Base-by-base conservation (phyloP, 1,140 invertebrate species). In the Ceratina australensis region DNA sequence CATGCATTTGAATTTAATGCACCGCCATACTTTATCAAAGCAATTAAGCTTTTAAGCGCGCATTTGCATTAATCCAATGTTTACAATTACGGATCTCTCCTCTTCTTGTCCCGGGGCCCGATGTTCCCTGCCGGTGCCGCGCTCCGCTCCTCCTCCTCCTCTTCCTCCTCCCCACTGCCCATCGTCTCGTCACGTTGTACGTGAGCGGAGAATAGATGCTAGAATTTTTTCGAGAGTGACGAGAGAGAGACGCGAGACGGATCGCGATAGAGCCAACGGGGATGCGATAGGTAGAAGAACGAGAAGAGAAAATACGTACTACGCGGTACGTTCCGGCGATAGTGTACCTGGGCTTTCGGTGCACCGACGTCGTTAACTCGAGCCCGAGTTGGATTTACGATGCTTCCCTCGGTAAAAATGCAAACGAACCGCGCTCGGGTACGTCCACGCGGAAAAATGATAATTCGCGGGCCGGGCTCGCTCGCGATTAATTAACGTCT, bases 41-140 rank as follows among this genome's bases (percentile, higher is more conserved):
- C 91, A 92, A 93, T 93, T 93, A 93, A 93, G 91, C 92, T 93
- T 92, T 93, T 93, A 93, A 92, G 91, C 90, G 87, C 83, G 88
- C 90, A 93, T 93, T 93, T 93, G 91, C 92, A 93, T 93, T 93
- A 93, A 93, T 93, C 91, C 92, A 92, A 92, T 92, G 92, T 93
- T 93, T 93, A 92, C 91, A 93, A 93, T 93, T 92, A 92, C 89
- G 66, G 80, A 67, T 74, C 80, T 67, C 18, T 57, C 18, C 18
- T 22, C 8, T 33, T 77, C 80, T 79, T 67, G 69, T 69, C 74
- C 26, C 42, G 64, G 26, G 47, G 16, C 42, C 10, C 49, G 57
- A 10, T 24, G 24, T 24, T 26, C n/a, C 12, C 49, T 22, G 47
- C n/a, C 12, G 13, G 28, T 0, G 61, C 22, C 20, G 16, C 0